These are phyloP conservation scores for Aegotheles bennettii DNA, from an alignment of 2,113 vertebrate genomes.

Conservation along the genomic window DNA sequence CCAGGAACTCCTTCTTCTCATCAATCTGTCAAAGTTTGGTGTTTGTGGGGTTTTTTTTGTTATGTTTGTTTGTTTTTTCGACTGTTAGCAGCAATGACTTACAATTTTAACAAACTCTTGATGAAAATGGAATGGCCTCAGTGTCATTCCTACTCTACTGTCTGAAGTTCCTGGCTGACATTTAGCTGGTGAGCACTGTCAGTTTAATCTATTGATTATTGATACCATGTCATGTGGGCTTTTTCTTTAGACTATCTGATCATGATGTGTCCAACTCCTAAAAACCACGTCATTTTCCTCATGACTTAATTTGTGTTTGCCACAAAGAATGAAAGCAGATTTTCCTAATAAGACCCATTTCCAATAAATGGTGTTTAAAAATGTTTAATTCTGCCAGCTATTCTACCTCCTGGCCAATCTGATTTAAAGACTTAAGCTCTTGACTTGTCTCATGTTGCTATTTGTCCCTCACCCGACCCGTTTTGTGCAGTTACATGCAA, in stretches of 20 bases:
- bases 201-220: background rate
- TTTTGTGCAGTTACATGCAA: background rate
- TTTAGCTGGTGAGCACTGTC: background rate
- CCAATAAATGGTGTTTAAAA: background rate
- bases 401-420: background rate
- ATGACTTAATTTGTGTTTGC: background rate
- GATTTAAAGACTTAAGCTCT: background rate
- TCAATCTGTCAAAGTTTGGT: background rate
- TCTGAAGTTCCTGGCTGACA: background rate
- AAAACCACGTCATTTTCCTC: background rate
- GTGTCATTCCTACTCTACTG: background rate
- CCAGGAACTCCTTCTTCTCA: background rate
- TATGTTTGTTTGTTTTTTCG: background rate
- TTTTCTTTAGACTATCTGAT: background rate
- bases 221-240: background rate
- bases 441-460: background rate
- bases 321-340: background rate
- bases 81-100: background rate
- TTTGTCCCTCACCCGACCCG: background rate
- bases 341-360: background rate
- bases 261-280: background rate
- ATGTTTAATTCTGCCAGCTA: background rate
- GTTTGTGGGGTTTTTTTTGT: background rate
- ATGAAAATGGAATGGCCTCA: background rate
- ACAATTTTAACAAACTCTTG: background rate